Conservation (phyloP, 2,888 invertebrate species). For the Icerya purchasi region DNA sequence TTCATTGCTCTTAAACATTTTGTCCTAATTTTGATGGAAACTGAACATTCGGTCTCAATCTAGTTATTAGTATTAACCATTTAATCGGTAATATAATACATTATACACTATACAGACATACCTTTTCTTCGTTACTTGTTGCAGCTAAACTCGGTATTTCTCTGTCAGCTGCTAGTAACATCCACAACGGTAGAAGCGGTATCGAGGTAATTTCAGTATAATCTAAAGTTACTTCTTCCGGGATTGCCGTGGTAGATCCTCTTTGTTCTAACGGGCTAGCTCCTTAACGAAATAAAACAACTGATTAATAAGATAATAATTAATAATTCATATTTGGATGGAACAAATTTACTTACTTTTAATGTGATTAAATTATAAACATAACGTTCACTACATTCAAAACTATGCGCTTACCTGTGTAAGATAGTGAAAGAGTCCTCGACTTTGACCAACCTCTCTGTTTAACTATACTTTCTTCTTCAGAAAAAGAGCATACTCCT, state of each 20-base stretch:
- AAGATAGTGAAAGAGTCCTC: conserved; percentile 71
- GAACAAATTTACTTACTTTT: not conserved
- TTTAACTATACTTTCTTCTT: conserved; percentile 37
- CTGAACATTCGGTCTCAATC: too few relatives aligned
- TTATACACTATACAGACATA: conserved; percentile 2
- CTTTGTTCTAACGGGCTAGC: conserved; percentile 52
- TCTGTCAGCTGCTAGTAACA: conserved; percentile 80
- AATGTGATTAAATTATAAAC: not conserved
- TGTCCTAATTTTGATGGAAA: not conserved
- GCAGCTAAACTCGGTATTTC: conserved; percentile 34
- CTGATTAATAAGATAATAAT: not conserved
- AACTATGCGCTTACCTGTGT: conserved; percentile 32
- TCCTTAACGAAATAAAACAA: too few relatives aligned
- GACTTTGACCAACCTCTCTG: conserved; percentile 71
- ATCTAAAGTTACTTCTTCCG: conserved; percentile 71
- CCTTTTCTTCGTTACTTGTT: conserved; percentile 24
- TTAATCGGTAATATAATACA: conserved; percentile 14
- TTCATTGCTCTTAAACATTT: not conserved
- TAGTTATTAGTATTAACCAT: too few relatives aligned
- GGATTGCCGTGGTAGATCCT: conserved; percentile 51
- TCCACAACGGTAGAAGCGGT: conserved; percentile 91
- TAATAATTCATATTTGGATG: not conserved
- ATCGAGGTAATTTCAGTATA: conserved; percentile 95
- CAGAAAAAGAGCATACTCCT: conserved; percentile 23
- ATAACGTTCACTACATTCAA: conserved; percentile 4